phyloP scores from a whole-genome alignment of 2,888 invertebrate genomes.

The Acheta domesticus region DNA sequence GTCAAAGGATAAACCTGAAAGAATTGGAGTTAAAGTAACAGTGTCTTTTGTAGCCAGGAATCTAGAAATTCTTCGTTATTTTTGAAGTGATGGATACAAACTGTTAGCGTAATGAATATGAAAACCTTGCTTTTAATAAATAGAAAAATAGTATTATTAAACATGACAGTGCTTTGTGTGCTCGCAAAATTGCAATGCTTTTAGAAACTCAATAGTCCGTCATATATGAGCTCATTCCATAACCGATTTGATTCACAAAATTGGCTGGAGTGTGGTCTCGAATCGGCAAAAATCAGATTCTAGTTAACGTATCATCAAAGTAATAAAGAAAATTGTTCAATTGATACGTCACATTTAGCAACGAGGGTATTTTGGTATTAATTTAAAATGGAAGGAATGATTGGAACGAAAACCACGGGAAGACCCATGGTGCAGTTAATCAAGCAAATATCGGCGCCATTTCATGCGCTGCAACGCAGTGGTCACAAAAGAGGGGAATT shows the following conservation, averaged over 20 bases:
- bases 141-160: no score
- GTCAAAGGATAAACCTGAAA: no score
- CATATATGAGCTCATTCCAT: neutral
- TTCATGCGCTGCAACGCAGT: neutral
- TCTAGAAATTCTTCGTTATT: no score
- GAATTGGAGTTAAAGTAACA: no score
- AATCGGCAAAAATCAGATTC: neutral
- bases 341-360: constrained; percentile 1
- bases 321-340: constrained; percentile 2
- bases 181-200: neutral
- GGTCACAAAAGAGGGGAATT: neutral
- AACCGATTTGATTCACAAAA: neutral
- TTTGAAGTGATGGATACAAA: no score
- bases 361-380: neutral
- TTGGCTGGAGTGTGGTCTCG: neutral
- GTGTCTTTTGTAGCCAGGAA: no score
- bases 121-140: no score
- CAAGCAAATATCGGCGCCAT: neutral
- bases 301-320: neutral
- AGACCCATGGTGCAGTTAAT: constrained; percentile 9
- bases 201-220: neutral
- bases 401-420: neutral
- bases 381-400: constrained; percentile 18
- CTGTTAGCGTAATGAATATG: no score
- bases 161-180: no score